Conservation (phyloP, 2,888 invertebrate species). For the Lucinisca nassula region DNA sequence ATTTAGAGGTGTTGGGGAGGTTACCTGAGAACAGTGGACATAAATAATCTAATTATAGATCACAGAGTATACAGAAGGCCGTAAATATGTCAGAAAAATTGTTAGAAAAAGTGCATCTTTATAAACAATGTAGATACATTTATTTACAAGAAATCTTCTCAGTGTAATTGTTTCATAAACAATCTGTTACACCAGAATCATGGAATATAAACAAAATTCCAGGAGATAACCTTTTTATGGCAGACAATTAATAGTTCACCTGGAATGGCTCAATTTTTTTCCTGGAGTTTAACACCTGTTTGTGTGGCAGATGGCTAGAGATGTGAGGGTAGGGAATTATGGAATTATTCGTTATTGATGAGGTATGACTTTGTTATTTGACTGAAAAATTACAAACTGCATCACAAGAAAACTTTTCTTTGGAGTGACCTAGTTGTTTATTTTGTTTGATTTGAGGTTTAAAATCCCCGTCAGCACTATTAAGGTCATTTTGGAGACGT, state of each 20-base stretch:
- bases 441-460: too few relatives aligned
- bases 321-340: neutral
- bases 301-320: neutral
- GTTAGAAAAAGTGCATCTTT: neutral
- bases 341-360: conserved; percentile 6
- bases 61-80: neutral
- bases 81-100: neutral
- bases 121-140: neutral
- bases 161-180: neutral
- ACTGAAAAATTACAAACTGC: too few relatives aligned
- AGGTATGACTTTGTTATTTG: neutral
- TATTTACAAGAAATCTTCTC: neutral
- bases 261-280: neutral
- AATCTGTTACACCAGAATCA: neutral
- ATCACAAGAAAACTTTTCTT: too few relatives aligned
- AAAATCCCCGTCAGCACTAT: too few relatives aligned
- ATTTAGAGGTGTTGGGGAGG: neutral
- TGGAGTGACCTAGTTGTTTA: too few relatives aligned
- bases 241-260: neutral
- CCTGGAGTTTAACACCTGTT: neutral
- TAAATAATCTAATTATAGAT: neutral
- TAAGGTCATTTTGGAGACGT: too few relatives aligned
- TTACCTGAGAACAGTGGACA: neutral
- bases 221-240: neutral
- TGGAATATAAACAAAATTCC: neutral